A percentile compares a stretch with the other conserved stretches of the same genome.
phyloP scores from a whole-genome alignment of 2,888 invertebrate genomes.

The Sinhomidia bicolor region DNA sequence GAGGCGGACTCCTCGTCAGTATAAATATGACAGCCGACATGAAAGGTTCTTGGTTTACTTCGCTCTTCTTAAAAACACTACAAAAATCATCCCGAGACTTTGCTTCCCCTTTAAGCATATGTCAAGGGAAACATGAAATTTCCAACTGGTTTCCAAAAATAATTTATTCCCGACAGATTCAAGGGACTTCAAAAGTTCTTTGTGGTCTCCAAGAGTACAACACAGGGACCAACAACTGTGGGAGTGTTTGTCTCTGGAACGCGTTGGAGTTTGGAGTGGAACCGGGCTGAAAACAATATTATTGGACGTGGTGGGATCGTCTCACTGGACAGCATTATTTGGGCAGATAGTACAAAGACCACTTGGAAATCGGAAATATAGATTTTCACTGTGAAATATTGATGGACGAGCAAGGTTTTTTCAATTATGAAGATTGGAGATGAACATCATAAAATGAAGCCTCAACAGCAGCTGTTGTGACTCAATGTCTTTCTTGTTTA shows the following conservation, averaged over 20 bases:
- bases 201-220: background rate
- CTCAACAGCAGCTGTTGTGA: too few relatives aligned
- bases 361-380: background rate
- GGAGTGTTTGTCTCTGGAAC: conserved; percentile 14
- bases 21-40: conserved; percentile 78
- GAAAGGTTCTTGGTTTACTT: conserved; percentile 70
- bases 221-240: background rate
- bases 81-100: conserved; percentile 58
- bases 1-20: conserved; percentile 74
- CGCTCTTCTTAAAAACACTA: conserved; percentile 53
- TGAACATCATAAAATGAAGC: too few relatives aligned
- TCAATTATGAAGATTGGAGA: background rate
- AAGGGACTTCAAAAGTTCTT: conserved; percentile 48
- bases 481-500: too few relatives aligned
- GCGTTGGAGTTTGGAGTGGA: conserved; percentile 56
- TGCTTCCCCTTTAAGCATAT: conserved; percentile 61
- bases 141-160: conserved; percentile 25
- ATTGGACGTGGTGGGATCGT: background rate
- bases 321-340: background rate
- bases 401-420: background rate
- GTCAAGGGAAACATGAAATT: conserved; percentile 65
- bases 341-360: background rate
- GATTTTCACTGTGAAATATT: background rate
- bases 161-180: background rate
- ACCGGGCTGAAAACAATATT: conserved; percentile 45